These are phyloP conservation scores for Melanerpes aurifrons DNA, from an alignment of 2,113 vertebrate genomes.

Conservation along the genomic window DNA sequence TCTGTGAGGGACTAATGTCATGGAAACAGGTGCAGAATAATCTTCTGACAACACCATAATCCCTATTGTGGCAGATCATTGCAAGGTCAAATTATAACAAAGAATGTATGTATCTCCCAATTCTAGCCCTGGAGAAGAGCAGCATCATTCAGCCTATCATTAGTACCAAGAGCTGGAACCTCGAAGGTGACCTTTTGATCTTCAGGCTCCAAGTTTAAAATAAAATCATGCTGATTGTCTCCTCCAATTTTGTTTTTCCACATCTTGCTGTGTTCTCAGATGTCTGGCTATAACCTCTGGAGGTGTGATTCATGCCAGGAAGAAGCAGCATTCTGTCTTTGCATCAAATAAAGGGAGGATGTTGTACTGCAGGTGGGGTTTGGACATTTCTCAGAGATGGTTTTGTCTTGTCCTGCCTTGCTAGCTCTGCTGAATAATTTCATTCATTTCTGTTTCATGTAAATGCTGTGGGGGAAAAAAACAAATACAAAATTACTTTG, in stretches of 20 bases:
- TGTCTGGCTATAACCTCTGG: background rate
- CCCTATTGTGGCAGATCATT: constrained; percentile 18
- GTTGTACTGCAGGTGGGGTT: background rate
- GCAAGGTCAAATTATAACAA: constrained; percentile 49
- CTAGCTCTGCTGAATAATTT: background rate
- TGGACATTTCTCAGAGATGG: background rate
- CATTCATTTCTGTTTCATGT: background rate
- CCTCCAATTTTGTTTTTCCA: background rate
- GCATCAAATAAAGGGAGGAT: background rate
- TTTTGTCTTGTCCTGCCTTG: background rate
- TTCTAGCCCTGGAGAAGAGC: background rate
- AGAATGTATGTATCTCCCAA: background rate
- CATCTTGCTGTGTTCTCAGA: background rate
- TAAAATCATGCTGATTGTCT: background rate
- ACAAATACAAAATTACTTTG: background rate
- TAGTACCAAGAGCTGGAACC: background rate
- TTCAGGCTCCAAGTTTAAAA: background rate
- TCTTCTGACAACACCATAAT: constrained; percentile 38
- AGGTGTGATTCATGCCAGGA: background rate
- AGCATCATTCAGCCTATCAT: background rate
- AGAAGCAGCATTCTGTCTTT: background rate
- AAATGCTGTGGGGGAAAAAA: rapidly evolving
- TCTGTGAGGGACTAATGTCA: constrained; percentile 15
- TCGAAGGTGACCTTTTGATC: constrained; percentile 21
- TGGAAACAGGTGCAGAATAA: constrained; percentile 51